A percentile compares a stretch with the other conserved stretches of the same genome.
Conservation (phyloP, 1,140 invertebrate genomes). For the Achatina immaculata region DNA sequence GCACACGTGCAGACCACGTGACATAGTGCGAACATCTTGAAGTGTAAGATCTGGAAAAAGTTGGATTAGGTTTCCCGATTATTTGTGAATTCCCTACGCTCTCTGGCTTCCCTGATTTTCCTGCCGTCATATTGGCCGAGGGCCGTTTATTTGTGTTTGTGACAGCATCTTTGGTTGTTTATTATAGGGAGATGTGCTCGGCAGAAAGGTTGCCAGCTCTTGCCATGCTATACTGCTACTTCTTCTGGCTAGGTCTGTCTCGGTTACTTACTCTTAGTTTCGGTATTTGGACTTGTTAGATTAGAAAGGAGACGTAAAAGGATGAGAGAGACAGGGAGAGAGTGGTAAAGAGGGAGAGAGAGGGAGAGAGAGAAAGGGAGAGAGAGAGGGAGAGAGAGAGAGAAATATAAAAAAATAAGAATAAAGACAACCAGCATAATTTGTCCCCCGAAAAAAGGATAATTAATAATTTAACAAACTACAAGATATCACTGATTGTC, state of each 20-base stretch:
- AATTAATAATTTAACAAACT: too few species aligned
- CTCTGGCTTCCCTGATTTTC: background rate
- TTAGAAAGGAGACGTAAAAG: too few species aligned
- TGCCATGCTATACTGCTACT: background rate
- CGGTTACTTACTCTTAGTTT: too few species aligned
- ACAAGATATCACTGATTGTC: too few species aligned
- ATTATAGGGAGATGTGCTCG: background rate
- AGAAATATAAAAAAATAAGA: too few species aligned
- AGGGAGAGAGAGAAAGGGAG: too few species aligned
- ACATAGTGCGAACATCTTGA: conserved; percentile 17
- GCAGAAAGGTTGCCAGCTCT: background rate
- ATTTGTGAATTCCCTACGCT: conserved; percentile 14
- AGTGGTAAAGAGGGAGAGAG: too few species aligned
- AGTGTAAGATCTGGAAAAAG: conserved; percentile 2
- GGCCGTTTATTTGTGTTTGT: conserved; percentile 17
- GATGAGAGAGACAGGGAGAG: too few species aligned
- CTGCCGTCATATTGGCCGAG: background rate
- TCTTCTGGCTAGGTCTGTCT: background rate
- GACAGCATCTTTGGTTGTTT: conserved; percentile 11
- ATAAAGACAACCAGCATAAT: too few species aligned
- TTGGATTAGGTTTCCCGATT: conserved; percentile 20
- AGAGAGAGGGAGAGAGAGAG: too few species aligned
- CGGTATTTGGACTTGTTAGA: too few species aligned
- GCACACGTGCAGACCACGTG: conserved; percentile 15
- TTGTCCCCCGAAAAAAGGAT: too few species aligned